Base-by-base conservation (phyloP, 2,797 vertebrate genomes). In the Diglossa cyanea region DNA sequence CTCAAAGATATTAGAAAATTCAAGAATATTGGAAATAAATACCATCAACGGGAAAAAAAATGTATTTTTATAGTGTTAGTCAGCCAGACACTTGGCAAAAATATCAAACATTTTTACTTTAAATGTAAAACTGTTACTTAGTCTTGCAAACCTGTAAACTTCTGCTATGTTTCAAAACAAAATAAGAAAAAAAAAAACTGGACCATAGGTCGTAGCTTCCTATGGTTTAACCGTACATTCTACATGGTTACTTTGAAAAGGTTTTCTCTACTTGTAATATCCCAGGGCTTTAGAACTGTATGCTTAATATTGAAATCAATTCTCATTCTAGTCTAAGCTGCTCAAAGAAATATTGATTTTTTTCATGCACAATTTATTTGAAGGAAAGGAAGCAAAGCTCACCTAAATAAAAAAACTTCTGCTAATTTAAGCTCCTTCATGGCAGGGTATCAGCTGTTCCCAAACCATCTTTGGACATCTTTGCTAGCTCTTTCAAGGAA, bases 291-390 rank as follows among this genome's bases (percentile, higher is more conserved):
- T 47, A 71, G 53, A 92, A 58, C 14, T 48, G 17, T 42, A 12
- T 68, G 61, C 72, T 94, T 89, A 77, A 61, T 91, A 80, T 31
- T 90, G n/a, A 91, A 95, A 93, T 92, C 50, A 77, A 87, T 95
- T 80, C 20, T 93, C 45, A 5, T 89, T 83, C 73, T 87, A 39
- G 10, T 58, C 93, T 33, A 71, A 73, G 61, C 74, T 66, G 28
- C 50, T 91, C 35, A 65, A 12, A 74, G 67, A 82, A 87, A 87
- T 73, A 90, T 17, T 39, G 44, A 86, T 55, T 54, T 71, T 53
- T 48, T 66, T 68, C n/a, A 68, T 66, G 63, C 3, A 40, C 40
- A 39, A 40, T 66, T 87, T 85, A 73, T 42, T 19, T 80, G 66
- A 67, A 88, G 35, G 31, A 92, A 90, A 90, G 53, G 37, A 85